phyloP scores from a whole-genome alignment of 2,888 invertebrate species.

The Acleris laterana region DNA sequence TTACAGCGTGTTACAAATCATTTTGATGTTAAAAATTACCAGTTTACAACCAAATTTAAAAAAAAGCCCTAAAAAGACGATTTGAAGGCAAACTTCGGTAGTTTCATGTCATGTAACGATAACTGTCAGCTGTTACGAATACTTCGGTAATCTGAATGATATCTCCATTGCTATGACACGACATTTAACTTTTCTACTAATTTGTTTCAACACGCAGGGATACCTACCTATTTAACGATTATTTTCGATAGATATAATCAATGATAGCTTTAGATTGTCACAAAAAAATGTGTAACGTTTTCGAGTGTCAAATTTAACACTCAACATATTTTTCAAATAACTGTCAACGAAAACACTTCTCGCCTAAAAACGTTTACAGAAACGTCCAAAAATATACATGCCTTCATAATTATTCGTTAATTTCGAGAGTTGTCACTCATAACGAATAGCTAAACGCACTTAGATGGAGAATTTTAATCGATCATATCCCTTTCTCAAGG shows the following conservation, averaged over 20 bases:
- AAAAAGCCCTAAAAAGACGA: constrained; percentile 1
- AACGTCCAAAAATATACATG: constrained; percentile 3
- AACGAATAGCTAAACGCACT: constrained; percentile 47
- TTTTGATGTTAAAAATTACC: not conserved
- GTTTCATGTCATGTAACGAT: constrained; percentile 23
- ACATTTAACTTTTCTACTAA: constrained; percentile 7
- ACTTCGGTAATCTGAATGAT: constrained; percentile 26
- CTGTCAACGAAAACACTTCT: constrained; percentile 5
- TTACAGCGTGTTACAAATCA: no score
- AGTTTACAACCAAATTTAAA: not conserved
- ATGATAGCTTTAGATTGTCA: no score
- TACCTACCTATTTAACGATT: constrained; percentile 2
- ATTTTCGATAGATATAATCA: not conserved
- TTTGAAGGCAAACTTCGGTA: constrained; percentile 17
- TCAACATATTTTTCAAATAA: not conserved
- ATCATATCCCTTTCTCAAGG: constrained; percentile 59
- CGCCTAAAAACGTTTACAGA: constrained; percentile 17
- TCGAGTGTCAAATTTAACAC: not conserved
- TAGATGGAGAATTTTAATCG: constrained; percentile 68
- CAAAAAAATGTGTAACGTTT: not conserved
- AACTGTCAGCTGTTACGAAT: constrained; percentile 29
- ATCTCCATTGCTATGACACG: constrained; percentile 28
- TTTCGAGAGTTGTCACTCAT: constrained; percentile 36
- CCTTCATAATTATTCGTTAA: constrained; percentile 24
- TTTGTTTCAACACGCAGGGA: constrained; percentile 23